phyloP scores from a whole-genome alignment of 2,797 vertebrate species.

The Neoniphon sammara region DNA sequence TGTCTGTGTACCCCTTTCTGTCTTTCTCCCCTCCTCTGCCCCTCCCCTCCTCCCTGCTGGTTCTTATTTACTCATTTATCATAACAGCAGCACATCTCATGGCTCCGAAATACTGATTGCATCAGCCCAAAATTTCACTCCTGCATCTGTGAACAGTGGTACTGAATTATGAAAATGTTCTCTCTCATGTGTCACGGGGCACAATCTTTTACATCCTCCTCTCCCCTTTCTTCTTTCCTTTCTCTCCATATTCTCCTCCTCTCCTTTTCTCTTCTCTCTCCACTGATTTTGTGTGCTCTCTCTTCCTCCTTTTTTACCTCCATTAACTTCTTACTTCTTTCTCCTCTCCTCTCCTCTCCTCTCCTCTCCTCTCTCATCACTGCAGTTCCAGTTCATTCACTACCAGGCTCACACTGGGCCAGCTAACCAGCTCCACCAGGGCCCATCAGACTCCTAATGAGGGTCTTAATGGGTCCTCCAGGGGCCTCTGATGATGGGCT shows the following conservation, averaged over 20 bases:
- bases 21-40: background rate
- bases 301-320: background rate
- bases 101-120: constrained; percentile 15
- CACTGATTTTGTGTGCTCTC: background rate
- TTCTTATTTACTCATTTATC: constrained; percentile 50
- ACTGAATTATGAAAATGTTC: background rate
- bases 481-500: constrained; percentile 52
- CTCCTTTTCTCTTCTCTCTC: background rate
- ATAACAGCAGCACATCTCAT: constrained; percentile 16
- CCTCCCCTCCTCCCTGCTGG: constrained; percentile 5
- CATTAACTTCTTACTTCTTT: background rate
- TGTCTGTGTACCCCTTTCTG: background rate
- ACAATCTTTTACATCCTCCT: background rate
- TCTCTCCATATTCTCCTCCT: background rate
- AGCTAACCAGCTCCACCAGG: constrained; percentile 9
- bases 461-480: constrained; percentile 49
- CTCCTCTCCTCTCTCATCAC: background rate
- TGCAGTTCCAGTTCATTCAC: background rate
- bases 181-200: no score
- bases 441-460: constrained; percentile 55
- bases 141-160: constrained; percentile 9
- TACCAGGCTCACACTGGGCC: background rate
- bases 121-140: constrained; percentile 42
- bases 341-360: background rate
- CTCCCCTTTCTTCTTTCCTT: background rate